Conservation (phyloP, 2,888 invertebrate genomes). For the Drosophila paranaensis region DNA sequence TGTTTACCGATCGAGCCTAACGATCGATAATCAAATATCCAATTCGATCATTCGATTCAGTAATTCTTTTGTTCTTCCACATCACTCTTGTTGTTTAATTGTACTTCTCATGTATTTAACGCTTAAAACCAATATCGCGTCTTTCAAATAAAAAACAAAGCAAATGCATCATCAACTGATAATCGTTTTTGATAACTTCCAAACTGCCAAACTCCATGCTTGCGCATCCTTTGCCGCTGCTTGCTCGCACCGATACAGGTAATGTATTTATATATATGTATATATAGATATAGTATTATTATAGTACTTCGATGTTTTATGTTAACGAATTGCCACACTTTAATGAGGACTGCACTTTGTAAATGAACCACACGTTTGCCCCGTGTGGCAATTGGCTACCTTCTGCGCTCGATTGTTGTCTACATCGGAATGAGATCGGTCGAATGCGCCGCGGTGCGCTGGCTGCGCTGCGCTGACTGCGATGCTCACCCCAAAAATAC, state of each 20-base stretch:
- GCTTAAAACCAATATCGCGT: constrained; percentile 74
- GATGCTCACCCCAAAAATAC: constrained; percentile 50
- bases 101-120: constrained; percentile 77
- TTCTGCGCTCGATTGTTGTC: constrained; percentile 67
- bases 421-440: constrained; percentile 63
- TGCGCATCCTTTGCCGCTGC: constrained; percentile 48
- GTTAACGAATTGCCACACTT: constrained; percentile 31
- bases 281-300: not conserved
- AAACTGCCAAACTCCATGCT: constrained; percentile 45
- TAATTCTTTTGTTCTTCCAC: constrained; percentile 28
- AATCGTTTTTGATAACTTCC: constrained; percentile 63
- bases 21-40: constrained; percentile 34
- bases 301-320: constrained; percentile 16
- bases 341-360: constrained; percentile 45
- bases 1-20: constrained; percentile 43
- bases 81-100: constrained; percentile 71
- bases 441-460: constrained; percentile 62
- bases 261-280: constrained; percentile 23
- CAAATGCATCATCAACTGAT: constrained; percentile 66
- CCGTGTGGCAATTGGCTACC: constrained; percentile 45
- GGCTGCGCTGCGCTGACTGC: constrained; percentile 43
- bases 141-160: constrained; percentile 63
- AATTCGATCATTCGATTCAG: constrained; percentile 26
- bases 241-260: constrained; percentile 46
- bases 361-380: constrained; percentile 26